A percentile compares a stretch with the other conserved stretches of the same genome.
phyloP scores from a whole-genome alignment of 2,888 invertebrate genomes.

The Zelleria hepariella region DNA sequence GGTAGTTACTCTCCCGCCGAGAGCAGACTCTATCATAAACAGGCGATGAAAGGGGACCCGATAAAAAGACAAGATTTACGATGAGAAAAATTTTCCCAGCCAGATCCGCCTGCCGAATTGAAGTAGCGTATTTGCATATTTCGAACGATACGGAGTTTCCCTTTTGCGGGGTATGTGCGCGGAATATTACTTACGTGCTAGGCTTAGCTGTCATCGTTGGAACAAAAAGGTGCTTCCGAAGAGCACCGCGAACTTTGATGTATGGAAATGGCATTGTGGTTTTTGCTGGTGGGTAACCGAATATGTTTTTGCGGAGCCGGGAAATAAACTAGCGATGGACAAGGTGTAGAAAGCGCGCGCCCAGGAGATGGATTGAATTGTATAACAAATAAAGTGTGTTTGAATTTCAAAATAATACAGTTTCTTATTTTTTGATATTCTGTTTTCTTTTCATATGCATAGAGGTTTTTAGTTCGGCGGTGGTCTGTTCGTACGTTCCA shows the following conservation, averaged over 20 bases:
- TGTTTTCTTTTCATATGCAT: no score
- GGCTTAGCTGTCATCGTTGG: constrained; percentile 19
- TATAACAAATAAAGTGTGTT: no score
- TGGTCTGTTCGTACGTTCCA: no score
- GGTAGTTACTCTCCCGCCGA: not conserved
- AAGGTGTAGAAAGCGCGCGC: no score
- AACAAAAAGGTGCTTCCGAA: constrained; percentile 21
- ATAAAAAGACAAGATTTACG: constrained; percentile 27
- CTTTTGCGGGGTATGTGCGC: constrained; percentile 26
- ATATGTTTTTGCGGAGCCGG: not conserved
- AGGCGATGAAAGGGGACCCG: not conserved
- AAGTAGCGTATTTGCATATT: constrained; percentile 42
- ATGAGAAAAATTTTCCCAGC: constrained; percentile 28
- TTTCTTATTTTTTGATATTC: no score
- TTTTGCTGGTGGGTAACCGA: not conserved
- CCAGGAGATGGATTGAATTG: no score
- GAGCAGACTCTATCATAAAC: constrained; percentile 1
- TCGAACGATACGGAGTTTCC: constrained; percentile 31
- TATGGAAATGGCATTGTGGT: not conserved
- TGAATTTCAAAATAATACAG: no score
- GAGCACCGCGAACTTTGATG: constrained; percentile 10
- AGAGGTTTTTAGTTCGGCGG: no score
- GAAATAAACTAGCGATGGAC: no score
- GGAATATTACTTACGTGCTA: constrained; percentile 20
- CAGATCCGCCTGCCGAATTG: constrained; percentile 31